phyloP scores from a whole-genome alignment of 2,113 vertebrate genomes.

The Centropus unirufus region DNA sequence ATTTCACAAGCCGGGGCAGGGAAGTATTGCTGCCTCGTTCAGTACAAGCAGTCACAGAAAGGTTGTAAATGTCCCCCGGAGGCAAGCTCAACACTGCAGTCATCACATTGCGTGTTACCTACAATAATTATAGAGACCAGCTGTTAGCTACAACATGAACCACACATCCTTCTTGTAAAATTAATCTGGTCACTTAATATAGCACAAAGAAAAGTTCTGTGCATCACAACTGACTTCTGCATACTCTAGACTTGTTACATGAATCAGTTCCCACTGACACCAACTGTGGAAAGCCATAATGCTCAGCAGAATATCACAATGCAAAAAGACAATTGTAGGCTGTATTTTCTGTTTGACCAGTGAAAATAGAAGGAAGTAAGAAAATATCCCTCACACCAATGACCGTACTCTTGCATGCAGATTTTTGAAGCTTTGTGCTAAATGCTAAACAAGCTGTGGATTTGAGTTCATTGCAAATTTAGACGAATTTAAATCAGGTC shows the following conservation, averaged over 20 bases:
- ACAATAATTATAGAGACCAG: not conserved
- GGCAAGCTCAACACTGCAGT: slow-evolving; percentile 87
- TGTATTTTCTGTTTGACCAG: not conserved
- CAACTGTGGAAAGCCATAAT: not conserved
- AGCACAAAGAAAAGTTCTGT: not conserved
- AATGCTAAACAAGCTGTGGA: not conserved
- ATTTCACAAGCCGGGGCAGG: slow-evolving; percentile 84
- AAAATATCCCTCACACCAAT: not conserved
- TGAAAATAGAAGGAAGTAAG: not conserved
- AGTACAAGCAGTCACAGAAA: slow-evolving; percentile 93
- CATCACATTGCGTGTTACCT: slow-evolving; percentile 92
- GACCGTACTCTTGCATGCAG: not conserved
- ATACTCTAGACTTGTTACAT: not conserved
- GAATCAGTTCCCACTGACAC: not conserved
- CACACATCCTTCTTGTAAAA: not conserved
- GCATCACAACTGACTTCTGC: not conserved
- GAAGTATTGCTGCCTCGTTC: slow-evolving; percentile 92
- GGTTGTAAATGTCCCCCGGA: slow-evolving; percentile 94
- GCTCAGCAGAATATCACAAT: not conserved
- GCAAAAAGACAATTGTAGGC: not conserved
- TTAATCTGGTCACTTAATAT: not conserved
- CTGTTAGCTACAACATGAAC: not conserved
- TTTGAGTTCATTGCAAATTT: not conserved
- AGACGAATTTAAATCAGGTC: not conserved
- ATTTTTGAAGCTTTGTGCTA: not conserved